Base-by-base conservation (phyloP, 2,888 invertebrate species). In the Campoletis raptor region DNA sequence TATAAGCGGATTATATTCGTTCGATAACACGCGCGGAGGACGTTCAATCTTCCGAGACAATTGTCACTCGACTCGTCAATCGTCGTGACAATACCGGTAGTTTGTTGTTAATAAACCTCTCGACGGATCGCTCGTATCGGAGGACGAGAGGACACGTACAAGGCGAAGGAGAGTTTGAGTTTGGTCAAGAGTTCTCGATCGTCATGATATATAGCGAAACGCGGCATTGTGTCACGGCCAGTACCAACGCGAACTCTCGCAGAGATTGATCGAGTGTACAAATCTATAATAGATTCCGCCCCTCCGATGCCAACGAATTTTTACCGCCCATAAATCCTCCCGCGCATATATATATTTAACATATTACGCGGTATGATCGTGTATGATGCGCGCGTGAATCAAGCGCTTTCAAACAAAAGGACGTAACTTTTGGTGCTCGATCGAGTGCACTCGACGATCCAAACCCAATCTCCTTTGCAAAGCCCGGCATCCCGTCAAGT, bases 181-280 rank as follows among this genome's bases (percentile, higher is more conserved):
- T 66, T 67, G 66, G 37, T 52, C 40, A 66, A 72, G 72, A 66
- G 72, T 73, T 73, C 85, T 86, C 85, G 80, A 82, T 82, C 85
- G 78, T 36, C 0, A 3, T n/a, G n/a, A n/a, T n/a, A 40, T 70
- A 66, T 24, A 57, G 67, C 54, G 67, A 67, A 72, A 24, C 67
- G 67, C 37, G 69, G 81, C 70, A 70, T 76, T 61, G 64, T 76
- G 85, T 82, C 85, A 82, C 61, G 45, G 48, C 64, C 81, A 85
- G 76, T 66, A 37, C 64, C 82, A 78, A 78, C 15, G 73, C 54
- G 18, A 36, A 24, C 82, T 21, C 52, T 30, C 24, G n/a, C n/a
- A n/a, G 74, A 82, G 85, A 82, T 85, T 85, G 85, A 85, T 85
- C 82, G 85, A 85, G 85, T 52, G 73, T 64, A 42, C 24, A 64